Evolutionary conservation across 2,113 vertebrate species (phyloP), one percentile per base, ranked within the genome.

Genomic region (human (Homo sapiens)): DNA sequence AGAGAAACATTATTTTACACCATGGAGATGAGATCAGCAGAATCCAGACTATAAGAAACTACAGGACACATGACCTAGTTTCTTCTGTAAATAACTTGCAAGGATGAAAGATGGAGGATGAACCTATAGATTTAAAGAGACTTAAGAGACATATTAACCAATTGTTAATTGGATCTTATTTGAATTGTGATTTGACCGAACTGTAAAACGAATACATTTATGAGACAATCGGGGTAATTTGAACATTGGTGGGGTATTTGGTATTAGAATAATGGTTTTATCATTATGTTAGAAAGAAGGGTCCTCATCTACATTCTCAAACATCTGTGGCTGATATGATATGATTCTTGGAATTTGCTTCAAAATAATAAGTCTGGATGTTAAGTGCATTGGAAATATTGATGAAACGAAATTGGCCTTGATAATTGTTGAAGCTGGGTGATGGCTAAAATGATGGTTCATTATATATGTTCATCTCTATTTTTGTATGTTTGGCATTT

Each of bases 401-500:
- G 45, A 72, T 92, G 18, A 88, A 97, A 85, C 7, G 87, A 93
- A 75, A 83, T 88, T 90, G 83, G 70, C 79, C 59, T 94, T 94
- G 73, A 90, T 93, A 91, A 94, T 93, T 95, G 50, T 91, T 94
- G 61, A 94, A 94, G 40, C 43, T 96, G 48, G 45, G 16, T 93
- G 20, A 89, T 83, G 25, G 18, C 92, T 96, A 93, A 90, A 73
- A 78, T 88, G 83, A 93, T 90, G n/a, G 50, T 72, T 95, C 43
- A 52, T 97, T 95, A 85, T 82, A 88, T 55, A 75, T 76, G 45
- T 94, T 94, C 55, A 48, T 96, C 83, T 96, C 75, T 96, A 93
- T 89, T 96, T 97, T 97, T 97, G 80, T 97, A 93, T 96, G 89
- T 97, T 97, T 98, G 87, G 73, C 84, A 93, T 83, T 97, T 97